Percentiles rank a stretch among this genome's conserved stretches.
These are phyloP conservation scores for Sericinus montela DNA, from an alignment of 2,888 invertebrate genomes.

Conservation along the genomic window DNA sequence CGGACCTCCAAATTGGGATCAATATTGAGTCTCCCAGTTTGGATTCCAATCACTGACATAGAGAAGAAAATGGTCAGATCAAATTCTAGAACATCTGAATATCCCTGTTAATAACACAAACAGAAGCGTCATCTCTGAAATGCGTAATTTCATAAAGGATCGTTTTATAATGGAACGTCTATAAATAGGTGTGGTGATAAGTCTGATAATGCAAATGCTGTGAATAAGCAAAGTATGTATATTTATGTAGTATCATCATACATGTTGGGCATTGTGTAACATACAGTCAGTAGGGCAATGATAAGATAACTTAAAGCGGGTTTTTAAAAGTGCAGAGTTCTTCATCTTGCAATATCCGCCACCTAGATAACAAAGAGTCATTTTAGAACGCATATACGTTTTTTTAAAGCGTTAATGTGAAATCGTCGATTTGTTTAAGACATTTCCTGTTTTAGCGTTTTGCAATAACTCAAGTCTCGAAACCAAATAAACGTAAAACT, in stretches of 20 bases:
- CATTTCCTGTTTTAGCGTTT: too few relatives aligned
- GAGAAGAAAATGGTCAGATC: too few relatives aligned
- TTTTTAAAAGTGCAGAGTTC: slow-evolving; percentile 1
- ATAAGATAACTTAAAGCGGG: slow-evolving; percentile 18
- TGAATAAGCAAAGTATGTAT: slow-evolving; percentile 19
- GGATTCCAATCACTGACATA: too few relatives aligned
- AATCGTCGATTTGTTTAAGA: too few relatives aligned
- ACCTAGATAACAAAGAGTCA: neutral
- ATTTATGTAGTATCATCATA: too few relatives aligned
- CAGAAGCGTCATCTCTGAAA: too few relatives aligned
- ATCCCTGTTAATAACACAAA: too few relatives aligned
- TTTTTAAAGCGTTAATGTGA: too few relatives aligned
- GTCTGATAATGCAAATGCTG: slow-evolving; percentile 19
- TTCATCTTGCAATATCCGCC: slow-evolving; percentile 5
- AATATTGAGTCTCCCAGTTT: too few relatives aligned
- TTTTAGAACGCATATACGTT: too few relatives aligned
- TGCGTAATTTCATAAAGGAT: slow-evolving; percentile 14
- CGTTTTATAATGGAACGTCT: slow-evolving; percentile 21
- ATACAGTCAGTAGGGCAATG: slow-evolving; percentile 25
- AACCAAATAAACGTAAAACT: neutral
- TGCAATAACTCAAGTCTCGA: neutral
- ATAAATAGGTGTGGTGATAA: slow-evolving; percentile 23
- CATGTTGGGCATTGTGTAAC: slow-evolving; percentile 6
- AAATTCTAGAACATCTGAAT: too few relatives aligned
- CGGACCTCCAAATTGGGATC: too few relatives aligned